Evolutionary conservation across 2,888 invertebrate genomes (phyloP).

Genomic region (Sarcophaga subvicina): DNA sequence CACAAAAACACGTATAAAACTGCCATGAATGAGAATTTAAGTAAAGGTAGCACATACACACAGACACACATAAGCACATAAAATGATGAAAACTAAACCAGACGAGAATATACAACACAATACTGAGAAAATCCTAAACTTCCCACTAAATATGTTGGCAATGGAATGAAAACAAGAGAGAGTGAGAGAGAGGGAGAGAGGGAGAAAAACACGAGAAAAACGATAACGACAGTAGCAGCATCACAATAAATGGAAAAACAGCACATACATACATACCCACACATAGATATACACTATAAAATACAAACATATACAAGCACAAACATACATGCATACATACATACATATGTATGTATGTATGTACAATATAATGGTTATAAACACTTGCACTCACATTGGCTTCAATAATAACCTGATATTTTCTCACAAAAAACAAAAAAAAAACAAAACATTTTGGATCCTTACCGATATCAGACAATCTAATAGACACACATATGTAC

Average conservation of each 20-base stretch:
- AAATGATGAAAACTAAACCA: background rate
- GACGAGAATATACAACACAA: constrained; percentile 18
- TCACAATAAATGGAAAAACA: no score
- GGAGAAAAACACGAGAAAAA: background rate
- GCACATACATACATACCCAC: background rate
- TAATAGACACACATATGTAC: background rate
- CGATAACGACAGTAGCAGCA: background rate
- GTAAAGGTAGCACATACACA: background rate
- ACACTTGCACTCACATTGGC: background rate
- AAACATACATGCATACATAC: background rate
- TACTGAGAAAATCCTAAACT: constrained; percentile 36
- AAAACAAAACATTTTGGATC: background rate
- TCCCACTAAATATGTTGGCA: constrained; percentile 53
- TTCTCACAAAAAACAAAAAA: constrained; percentile 1
- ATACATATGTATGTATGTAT: background rate
- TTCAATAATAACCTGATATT: constrained; percentile 34
- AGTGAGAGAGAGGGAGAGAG: no score
- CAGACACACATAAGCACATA: background rate
- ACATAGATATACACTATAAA: background rate
- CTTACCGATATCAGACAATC: constrained; percentile 16
- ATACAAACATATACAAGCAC: constrained; percentile 3
- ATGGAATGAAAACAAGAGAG: constrained; percentile 7
- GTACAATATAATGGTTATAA: background rate
- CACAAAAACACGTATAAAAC: background rate
- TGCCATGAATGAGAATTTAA: background rate